Evolutionary conservation across 1,140 invertebrate genomes (phyloP).

Genomic region (Lysiphlebus fabarum): DNA sequence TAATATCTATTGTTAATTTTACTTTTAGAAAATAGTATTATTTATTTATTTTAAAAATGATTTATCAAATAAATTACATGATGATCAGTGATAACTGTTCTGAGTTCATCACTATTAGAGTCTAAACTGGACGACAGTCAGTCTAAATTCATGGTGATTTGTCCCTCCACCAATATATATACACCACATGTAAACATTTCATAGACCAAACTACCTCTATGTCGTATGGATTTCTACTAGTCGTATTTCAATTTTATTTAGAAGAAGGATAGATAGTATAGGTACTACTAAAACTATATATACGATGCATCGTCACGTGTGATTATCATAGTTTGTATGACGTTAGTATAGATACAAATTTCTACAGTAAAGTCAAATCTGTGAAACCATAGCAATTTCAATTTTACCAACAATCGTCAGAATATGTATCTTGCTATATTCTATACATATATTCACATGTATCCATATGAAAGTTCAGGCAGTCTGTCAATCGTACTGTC

Average conservation of each 20-base stretch:
- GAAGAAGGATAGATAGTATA: too few relatives aligned
- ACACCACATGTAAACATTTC: neutral
- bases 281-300: constrained; percentile 5
- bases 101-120: constrained; percentile 40
- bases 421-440: constrained; percentile 13
- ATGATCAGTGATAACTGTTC: constrained; percentile 12
- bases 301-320: constrained; percentile 47
- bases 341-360: constrained; percentile 14
- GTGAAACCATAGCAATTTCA: constrained; percentile 36
- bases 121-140: constrained; percentile 35
- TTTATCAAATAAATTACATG: constrained; percentile 23
- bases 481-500: constrained; percentile 26
- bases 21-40: neutral
- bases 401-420: neutral
- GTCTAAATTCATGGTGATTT: constrained; percentile 47
- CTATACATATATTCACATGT: constrained; percentile 31
- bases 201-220: neutral
- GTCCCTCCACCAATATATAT: constrained; percentile 15
- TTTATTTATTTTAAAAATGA: neutral
- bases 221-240: constrained; percentile 12
- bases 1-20: too few relatives aligned
- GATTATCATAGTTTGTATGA: constrained; percentile 43
- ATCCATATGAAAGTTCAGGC: constrained; percentile 14
- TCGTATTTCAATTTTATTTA: constrained; percentile 20
- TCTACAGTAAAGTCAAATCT: constrained; percentile 38